Percentiles rank a stretch among this genome's conserved stretches.
phyloP scores from a whole-genome alignment of 2,888 invertebrate genomes.

The Rotaria socialis region DNA sequence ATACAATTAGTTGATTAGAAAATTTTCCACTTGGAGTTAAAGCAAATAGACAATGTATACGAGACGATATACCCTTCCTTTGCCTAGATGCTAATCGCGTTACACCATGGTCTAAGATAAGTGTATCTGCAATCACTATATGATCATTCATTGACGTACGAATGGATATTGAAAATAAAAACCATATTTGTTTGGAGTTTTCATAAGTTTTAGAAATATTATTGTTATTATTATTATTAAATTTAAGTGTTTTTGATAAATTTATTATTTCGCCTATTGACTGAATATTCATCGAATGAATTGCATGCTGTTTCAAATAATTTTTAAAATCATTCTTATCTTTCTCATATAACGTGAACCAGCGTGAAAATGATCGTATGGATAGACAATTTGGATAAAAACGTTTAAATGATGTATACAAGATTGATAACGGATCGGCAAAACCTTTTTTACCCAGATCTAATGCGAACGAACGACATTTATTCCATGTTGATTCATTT shows the following conservation, averaged over 20 bases:
- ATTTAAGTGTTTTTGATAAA: not conserved
- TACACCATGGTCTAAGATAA: not conserved
- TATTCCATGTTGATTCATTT: not conserved
- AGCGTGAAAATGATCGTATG: conserved; percentile 7
- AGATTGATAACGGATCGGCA: not conserved
- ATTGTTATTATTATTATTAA: not conserved
- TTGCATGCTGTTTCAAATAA: not conserved
- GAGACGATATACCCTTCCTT: not conserved
- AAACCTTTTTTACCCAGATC: not conserved
- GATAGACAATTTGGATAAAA: not conserved
- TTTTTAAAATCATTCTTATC: conserved; percentile 1
- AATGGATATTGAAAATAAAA: not conserved
- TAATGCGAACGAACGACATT: not conserved
- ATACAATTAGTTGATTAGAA: conserved; percentile 16
- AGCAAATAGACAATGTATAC: not conserved
- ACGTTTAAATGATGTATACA: conserved; percentile 3
- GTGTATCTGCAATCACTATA: not conserved
- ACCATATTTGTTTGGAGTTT: not conserved
- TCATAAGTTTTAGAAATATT: not conserved
- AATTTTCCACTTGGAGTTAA: conserved; percentile 34
- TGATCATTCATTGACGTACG: not conserved
- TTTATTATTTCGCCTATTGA: not conserved
- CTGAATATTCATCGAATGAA: not conserved
- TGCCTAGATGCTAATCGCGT: not conserved
- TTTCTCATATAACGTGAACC: conserved; percentile 3